These are phyloP conservation scores for Latrodectus hesperus DNA, from an alignment of 2,888 invertebrate species.

Conservation along the genomic window DNA sequence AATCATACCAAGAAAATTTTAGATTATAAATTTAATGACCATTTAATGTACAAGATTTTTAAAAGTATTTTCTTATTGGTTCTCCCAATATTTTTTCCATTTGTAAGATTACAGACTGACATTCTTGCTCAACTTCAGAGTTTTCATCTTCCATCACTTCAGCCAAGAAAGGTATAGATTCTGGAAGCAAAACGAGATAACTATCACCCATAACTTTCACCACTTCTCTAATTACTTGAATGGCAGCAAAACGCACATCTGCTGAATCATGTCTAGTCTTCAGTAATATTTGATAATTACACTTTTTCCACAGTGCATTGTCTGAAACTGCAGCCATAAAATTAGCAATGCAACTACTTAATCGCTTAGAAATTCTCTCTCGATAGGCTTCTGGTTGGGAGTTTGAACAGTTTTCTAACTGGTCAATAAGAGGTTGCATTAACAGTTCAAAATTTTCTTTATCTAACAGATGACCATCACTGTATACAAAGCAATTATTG, in stretches of 20 bases:
- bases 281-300: slow-evolving; percentile 91
- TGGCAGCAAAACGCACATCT: slow-evolving; percentile 82
- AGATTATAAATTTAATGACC: background rate
- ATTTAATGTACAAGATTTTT: slow-evolving; percentile 44
- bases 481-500: slow-evolving; percentile 85
- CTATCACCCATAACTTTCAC: slow-evolving; percentile 90
- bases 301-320: slow-evolving; percentile 90
- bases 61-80: slow-evolving; percentile 83
- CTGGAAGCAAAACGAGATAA: slow-evolving; percentile 90
- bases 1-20: too few relatives aligned
- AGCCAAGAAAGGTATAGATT: slow-evolving; percentile 94
- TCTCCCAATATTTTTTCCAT: slow-evolving; percentile 91
- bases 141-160: slow-evolving; percentile 86
- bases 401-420: slow-evolving; percentile 77
- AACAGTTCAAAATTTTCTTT: slow-evolving; percentile 88
- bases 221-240: slow-evolving; percentile 85
- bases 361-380: slow-evolving; percentile 78
- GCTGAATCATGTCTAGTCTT: slow-evolving; percentile 87
- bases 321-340: slow-evolving; percentile 88
- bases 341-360: slow-evolving; percentile 88
- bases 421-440: slow-evolving; percentile 91
- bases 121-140: slow-evolving; percentile 85
- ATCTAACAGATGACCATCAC: slow-evolving; percentile 88
- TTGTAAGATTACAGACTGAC: slow-evolving; percentile 86
- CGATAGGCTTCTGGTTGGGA: slow-evolving; percentile 79